phyloP scores from a whole-genome alignment of 2,113 vertebrate species.

The chimpanzee (Pan troglodytes) region NHGRI_mPanTro3-v2.1_pri NC_072404.2:57739001-57739500 shows the following conservation, averaged over 20 bases:
- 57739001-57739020: neutral
- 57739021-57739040: neutral
- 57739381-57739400: neutral
- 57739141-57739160: neutral
- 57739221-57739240: neutral
- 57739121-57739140: neutral
- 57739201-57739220: neutral
- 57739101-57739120: neutral
- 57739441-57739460: neutral
- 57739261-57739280: neutral
- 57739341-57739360: neutral
- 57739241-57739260: neutral
- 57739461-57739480: no score
- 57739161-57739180: neutral
- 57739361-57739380: neutral
- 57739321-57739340: neutral
- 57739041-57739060: neutral
- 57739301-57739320: neutral
- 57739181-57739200: neutral
- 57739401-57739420: neutral
- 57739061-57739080: neutral
- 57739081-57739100: neutral
- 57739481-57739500: neutral
- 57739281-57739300: neutral
- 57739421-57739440: neutral